phyloP scores from a whole-genome alignment of 1,140 invertebrate species.

The Drosophila lowei region DNA sequence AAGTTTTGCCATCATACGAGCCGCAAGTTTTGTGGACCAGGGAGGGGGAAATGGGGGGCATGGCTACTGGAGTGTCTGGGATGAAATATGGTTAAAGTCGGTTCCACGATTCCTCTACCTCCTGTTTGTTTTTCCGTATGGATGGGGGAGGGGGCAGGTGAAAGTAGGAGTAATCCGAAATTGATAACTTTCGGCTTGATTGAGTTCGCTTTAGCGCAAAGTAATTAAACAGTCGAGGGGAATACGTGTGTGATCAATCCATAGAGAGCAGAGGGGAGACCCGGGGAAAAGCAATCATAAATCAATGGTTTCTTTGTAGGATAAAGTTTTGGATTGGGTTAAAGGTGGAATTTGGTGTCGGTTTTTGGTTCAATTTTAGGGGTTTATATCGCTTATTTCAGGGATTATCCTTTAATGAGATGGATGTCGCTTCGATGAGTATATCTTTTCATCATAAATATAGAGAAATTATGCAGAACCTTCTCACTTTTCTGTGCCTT shows the following conservation, averaged over 20 bases:
- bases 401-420: too few relatives aligned
- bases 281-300: slow-evolving; percentile 3
- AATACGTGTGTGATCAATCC: slow-evolving; percentile 3
- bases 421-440: too few relatives aligned
- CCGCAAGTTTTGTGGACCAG: slow-evolving; percentile 33
- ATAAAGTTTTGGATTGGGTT: neutral
- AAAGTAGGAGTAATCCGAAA: slow-evolving; percentile 31
- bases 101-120: neutral
- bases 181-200: slow-evolving; percentile 46
- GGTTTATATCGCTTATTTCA: too few relatives aligned
- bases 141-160: neutral
- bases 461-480: too few relatives aligned
- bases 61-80: slow-evolving; percentile 22
- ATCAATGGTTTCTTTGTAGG: slow-evolving; percentile 11
- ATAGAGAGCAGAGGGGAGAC: slow-evolving; percentile 1
- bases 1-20: slow-evolving; percentile 62
- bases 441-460: too few relatives aligned
- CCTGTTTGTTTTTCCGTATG: slow-evolving; percentile 22
- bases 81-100: slow-evolving; percentile 52
- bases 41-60: neutral
- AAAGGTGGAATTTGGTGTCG: too few relatives aligned
- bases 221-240: slow-evolving; percentile 40
- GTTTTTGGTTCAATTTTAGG: too few relatives aligned
- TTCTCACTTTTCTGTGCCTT: neutral
- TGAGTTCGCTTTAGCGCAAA: slow-evolving; percentile 31